Evolutionary conservation across 2,113 vertebrate species (phyloP).

Genomic region (Spilogale gracilis): DNA sequence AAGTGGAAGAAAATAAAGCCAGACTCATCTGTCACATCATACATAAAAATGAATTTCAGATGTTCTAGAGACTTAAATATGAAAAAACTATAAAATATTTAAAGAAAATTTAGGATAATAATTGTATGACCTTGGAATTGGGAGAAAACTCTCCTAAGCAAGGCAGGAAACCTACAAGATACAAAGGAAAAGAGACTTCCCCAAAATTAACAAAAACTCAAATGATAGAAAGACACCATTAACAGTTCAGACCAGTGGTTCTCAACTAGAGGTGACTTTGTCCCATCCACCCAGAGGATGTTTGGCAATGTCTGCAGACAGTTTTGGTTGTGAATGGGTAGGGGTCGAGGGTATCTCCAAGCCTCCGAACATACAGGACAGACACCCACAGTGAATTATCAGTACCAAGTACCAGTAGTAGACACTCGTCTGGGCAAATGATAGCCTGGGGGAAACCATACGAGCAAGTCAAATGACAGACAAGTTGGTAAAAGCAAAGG

Average conservation of each 20-base stretch:
- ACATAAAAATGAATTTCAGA: constrained; percentile 20
- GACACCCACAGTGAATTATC: not conserved
- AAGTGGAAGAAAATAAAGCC: constrained; percentile 40
- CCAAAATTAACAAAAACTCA: constrained; percentile 10
- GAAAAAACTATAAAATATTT: not conserved
- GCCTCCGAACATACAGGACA: not conserved
- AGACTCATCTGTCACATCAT: not conserved
- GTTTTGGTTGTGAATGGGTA: not conserved
- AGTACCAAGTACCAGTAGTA: not conserved
- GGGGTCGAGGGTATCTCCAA: not conserved
- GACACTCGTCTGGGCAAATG: not conserved
- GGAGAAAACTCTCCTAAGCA: not conserved
- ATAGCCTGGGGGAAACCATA: not conserved
- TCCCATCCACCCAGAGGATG: not conserved
- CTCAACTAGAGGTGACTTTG: not conserved
- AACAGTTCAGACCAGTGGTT: not conserved
- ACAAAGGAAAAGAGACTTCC: not conserved
- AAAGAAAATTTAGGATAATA: constrained; percentile 6
- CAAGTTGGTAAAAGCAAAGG: not conserved
- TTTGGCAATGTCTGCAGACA: not conserved
- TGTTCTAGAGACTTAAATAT: not conserved
- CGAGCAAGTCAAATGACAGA: not conserved
- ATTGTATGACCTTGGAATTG: not conserved
- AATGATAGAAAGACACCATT: not conserved
- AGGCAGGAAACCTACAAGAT: not conserved